Conservation (phyloP, 2,113 vertebrate genomes). For the Ceyx melanurus region DNA sequence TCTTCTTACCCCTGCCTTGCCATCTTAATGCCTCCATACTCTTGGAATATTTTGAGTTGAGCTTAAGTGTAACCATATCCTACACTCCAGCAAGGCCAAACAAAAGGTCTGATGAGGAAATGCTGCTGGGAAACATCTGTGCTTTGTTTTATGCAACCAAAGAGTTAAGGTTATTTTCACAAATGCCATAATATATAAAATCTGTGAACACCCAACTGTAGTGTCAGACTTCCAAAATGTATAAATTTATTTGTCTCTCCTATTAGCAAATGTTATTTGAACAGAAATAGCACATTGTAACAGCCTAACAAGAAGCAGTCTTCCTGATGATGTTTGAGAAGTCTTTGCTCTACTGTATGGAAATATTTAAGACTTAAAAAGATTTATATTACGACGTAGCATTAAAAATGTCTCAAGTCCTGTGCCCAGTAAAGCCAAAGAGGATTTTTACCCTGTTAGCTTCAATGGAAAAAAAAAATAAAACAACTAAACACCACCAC, state of each 20-base stretch:
- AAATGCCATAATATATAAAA: slow-evolving; percentile 50
- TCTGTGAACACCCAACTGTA: slow-evolving; percentile 37
- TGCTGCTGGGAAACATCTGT: slow-evolving; percentile 18
- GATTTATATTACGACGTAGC: slow-evolving; percentile 21
- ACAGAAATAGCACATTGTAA: slow-evolving; percentile 65
- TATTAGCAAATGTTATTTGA: slow-evolving; percentile 46
- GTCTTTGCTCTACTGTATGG: slow-evolving; percentile 47
- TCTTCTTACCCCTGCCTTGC: background rate
- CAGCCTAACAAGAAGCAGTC: slow-evolving; percentile 63
- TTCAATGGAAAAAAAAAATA: background rate
- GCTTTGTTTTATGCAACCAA: background rate
- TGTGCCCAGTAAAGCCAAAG: slow-evolving; percentile 13
- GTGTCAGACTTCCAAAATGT: slow-evolving; percentile 42
- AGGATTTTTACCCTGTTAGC: background rate
- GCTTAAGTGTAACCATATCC: background rate
- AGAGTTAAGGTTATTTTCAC: slow-evolving; percentile 49
- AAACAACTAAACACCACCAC: too few species aligned
- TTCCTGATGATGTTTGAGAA: slow-evolving; percentile 24
- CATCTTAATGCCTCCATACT: background rate
- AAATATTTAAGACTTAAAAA: slow-evolving; percentile 59
- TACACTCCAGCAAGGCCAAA: background rate
- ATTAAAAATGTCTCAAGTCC: background rate
- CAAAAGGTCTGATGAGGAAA: slow-evolving; percentile 9
- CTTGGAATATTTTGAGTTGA: background rate
- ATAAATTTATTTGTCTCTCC: slow-evolving; percentile 52